Conservation (phyloP, 2,888 invertebrate species). For the Plagodis pulveraria region DNA sequence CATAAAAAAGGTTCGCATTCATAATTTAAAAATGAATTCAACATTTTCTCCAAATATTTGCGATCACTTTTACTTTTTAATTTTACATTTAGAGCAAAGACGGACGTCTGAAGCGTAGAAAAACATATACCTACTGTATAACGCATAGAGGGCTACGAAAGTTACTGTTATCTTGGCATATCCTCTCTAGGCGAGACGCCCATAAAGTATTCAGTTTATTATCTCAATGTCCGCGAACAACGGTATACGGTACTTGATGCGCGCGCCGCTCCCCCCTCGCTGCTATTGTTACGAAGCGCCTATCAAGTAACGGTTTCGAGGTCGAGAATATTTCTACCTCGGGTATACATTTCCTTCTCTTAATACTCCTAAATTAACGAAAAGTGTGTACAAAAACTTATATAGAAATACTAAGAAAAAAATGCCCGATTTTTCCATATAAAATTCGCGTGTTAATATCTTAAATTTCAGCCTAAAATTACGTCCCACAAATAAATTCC, state of each 20-base stretch:
- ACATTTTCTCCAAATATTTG: background rate
- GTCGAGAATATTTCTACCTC: conserved; percentile 75
- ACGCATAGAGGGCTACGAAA: conserved; percentile 78
- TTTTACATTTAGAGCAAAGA: conserved; percentile 62
- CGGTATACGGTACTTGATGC: conserved; percentile 72
- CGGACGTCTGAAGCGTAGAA: conserved; percentile 65
- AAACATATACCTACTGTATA: conserved; percentile 69
- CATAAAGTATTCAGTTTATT: conserved; percentile 77
- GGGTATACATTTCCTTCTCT: conserved; percentile 61
- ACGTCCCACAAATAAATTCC: conserved; percentile 72
- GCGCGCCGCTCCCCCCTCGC: conserved; percentile 80
- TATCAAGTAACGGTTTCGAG: conserved; percentile 73
- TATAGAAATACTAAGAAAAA: conserved; percentile 57
- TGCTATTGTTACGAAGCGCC: conserved; percentile 84
- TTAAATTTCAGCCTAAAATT: conserved; percentile 36
- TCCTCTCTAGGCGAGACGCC: conserved; percentile 83
- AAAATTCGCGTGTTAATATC: conserved; percentile 28
- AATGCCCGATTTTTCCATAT: conserved; percentile 69
- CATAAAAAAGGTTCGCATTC: no score
- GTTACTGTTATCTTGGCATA: conserved; percentile 86
- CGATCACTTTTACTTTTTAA: conserved; percentile 37
- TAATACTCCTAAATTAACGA: conserved; percentile 45
- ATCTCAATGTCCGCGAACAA: conserved; percentile 65
- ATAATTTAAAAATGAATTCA: no score
- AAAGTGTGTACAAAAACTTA: conserved; percentile 36